phyloP scores from a whole-genome alignment of 2,888 invertebrate genomes.

The Leptarthrus brevirostris region DNA sequence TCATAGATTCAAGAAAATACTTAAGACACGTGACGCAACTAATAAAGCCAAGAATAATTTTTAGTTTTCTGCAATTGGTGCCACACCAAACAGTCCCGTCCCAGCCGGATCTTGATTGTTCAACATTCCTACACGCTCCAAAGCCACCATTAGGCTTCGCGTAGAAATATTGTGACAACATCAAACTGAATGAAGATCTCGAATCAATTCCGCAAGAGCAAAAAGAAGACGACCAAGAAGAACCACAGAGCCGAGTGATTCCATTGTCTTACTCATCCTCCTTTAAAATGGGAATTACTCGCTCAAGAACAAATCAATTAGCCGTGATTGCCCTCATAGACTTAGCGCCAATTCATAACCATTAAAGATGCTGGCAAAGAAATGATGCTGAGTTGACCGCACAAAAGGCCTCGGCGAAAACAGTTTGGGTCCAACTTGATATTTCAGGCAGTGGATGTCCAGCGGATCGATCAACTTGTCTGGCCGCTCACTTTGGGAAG shows the following conservation, averaged over 20 bases:
- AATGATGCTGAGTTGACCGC: background rate
- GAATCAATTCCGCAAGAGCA: background rate
- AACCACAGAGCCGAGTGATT: background rate
- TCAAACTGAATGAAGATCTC: conserved; percentile 25
- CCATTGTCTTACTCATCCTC: conserved; percentile 23
- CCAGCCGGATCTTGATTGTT: too few species aligned
- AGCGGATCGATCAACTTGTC: conserved; percentile 33
- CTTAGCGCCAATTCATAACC: conserved; percentile 37
- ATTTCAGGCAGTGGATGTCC: conserved; percentile 5
- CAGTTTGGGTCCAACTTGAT: background rate
- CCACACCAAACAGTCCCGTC: too few species aligned
- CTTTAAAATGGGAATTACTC: conserved; percentile 5
- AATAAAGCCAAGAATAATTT: too few species aligned
- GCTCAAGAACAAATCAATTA: conserved; percentile 40
- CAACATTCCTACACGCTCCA: background rate
- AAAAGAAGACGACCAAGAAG: background rate
- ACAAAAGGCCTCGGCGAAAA: background rate
- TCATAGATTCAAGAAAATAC: too few species aligned
- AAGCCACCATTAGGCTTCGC: background rate
- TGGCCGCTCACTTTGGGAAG: conserved; percentile 18
- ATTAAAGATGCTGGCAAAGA: conserved; percentile 18
- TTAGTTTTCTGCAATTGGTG: too few species aligned
- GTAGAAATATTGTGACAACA: background rate
- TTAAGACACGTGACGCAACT: too few species aligned
- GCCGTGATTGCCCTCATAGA: conserved; percentile 37